phyloP scores from a whole-genome alignment of 2,113 vertebrate species.

The Syrrhaptes paradoxus region DNA sequence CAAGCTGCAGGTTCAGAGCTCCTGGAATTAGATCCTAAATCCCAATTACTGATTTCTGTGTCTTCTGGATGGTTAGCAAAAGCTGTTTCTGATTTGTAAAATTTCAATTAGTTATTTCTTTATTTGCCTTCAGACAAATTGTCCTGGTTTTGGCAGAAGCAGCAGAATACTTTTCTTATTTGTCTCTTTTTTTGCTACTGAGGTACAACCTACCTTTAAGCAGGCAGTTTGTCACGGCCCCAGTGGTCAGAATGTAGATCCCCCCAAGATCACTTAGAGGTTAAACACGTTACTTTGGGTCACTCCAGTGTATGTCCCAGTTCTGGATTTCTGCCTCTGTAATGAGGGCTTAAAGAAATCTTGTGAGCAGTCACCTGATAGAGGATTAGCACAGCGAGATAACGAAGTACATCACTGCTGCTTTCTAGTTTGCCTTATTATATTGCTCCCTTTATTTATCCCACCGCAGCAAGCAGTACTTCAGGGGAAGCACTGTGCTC shows the following conservation, averaged over 20 bases:
- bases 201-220: background rate
- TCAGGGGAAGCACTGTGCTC: background rate
- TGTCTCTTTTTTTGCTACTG: background rate
- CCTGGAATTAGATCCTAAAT: background rate
- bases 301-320: constrained; percentile 39
- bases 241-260: background rate
- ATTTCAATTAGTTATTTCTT: background rate
- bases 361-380: constrained; percentile 85
- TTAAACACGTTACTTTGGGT: constrained; percentile 38
- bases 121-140: background rate
- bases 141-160: background rate
- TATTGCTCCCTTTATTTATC: background rate
- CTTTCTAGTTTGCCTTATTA: background rate
- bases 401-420: constrained; percentile 15
- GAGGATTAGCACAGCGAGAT: constrained; percentile 75
- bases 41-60: background rate
- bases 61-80: background rate
- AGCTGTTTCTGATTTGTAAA: background rate
- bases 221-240: background rate
- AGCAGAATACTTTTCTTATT: background rate
- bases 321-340: constrained; percentile 37
- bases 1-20: constrained; percentile 27
- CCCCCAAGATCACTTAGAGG: background rate
- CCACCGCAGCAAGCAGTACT: background rate
- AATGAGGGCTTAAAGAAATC: constrained; percentile 62